Base-by-base conservation (phyloP, 2,888 invertebrate species). In the Allolobophora icterica region DNA sequence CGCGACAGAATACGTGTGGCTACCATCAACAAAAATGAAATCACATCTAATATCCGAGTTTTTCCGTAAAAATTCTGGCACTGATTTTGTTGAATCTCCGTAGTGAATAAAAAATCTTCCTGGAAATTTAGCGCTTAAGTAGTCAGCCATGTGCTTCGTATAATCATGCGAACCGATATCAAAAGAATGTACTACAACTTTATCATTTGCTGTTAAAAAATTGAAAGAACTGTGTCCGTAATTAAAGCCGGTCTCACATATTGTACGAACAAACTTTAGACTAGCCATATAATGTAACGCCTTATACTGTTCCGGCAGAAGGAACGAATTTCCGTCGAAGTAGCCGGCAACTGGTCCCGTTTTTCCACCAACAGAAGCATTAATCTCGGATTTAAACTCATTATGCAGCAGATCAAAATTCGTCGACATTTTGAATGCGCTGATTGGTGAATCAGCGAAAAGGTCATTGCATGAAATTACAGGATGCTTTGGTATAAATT, bases 11-110 rank as follows among this genome's bases (percentile, higher is more conserved):
- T 90, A 90, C 17, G 40, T 91, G 84, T 92, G 92, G 11, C 92
- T 92, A 21, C 92, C 92, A 58, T 92, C 92, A 6, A 92, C 91
- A 33, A 91, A 58, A 34, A 92, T 45, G 6, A 92, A 24, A 42
- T 92, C 92, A 38, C 92, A 92, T 33, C n/a, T 40, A 11, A 87
- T 24, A 6, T 83, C 83, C 33, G 91, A 90, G 24, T 90, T 40
- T 30, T 40, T 33, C 33, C 13, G n/a, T 34, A 34, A 35, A 52
- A 91, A 91, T 34, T 35, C 34, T 6, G 92, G 91, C 0, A 92
- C 40, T n/a, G 91, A 91, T 34, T 84, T 40, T 21, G 45, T 90
- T 52, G 92, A 92, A 84, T 92, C 92, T 8, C 92, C 92, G 42
- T 87, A 92, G n/a, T 84, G 89, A 33, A 92, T 89, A 33, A 33